Evolutionary conservation across 35 echinoderm and acorn worm species (phyloP), one percentile per base, ranked within the genome.

Genomic region (Eucidaris tribuloides): DNA sequence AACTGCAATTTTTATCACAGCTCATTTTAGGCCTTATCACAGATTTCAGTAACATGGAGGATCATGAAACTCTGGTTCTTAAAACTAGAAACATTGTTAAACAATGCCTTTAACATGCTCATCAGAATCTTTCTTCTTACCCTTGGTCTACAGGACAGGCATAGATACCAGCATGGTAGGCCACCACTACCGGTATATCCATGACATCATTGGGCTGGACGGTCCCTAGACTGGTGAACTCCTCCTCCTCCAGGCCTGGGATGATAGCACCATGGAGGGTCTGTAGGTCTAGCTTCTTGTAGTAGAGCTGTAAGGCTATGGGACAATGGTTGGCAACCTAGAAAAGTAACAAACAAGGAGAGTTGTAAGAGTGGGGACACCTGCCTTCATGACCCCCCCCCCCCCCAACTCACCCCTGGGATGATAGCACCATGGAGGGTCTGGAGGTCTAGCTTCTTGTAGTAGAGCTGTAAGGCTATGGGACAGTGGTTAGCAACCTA

Each of bases 101-200:
- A 40, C 5, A 77, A 6, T 77, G 5, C 13, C 18, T 77, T 14
- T 42, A 40, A 14, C 7, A 66, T n/a, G 9, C 9, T 66, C 13
- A 32, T 66, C 7, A 13, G 30, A 14, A 28, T 32, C 25, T 44
- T 27, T 81, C 29, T n/a, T 79, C 86, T 90, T 90, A 98, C 95
- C 91, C 95, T 76, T 87, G 87, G 49, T 92, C 95, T 15, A 89
- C 78, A 32, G 95, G 90, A 45, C 95, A 93, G 34, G 91, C 86
- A 86, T 92, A 98, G 65, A 98, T 71, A 22, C 90, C 91, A 78
- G 90, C 90, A 74, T 92, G 85, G 79, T 98, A 98, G 36, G 95
- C 86, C 5, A 99, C 86, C 28, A 93, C 58, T 32, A 99, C 77
- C 0, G 95, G 95, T 42, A 98, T 86, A 17, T 98, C 95, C 54